A percentile compares a stretch with the other conserved stretches of the same genome.
phyloP scores from a whole-genome alignment of 2,888 invertebrate species.

The Hirtodrosophila duncani region DNA sequence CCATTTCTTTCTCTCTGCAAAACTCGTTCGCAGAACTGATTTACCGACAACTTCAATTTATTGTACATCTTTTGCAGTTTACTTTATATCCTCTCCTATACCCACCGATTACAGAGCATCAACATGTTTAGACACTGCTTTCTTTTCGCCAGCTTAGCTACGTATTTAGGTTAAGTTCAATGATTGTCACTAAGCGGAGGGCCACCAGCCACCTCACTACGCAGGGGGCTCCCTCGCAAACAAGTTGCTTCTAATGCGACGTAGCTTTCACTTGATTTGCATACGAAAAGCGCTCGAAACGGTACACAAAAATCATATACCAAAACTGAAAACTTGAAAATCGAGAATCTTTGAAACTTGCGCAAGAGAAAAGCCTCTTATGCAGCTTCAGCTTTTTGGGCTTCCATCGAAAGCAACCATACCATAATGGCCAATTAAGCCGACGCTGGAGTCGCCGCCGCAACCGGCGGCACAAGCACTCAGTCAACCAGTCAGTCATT shows the following conservation, averaged over 20 bases:
- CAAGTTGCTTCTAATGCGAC: constrained; percentile 36
- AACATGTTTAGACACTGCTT: too few species aligned
- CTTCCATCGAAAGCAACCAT: constrained; percentile 15
- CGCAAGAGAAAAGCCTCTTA: constrained; percentile 54
- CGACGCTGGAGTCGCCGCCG: constrained; percentile 36
- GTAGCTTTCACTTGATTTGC: constrained; percentile 72
- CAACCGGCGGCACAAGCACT: constrained; percentile 32
- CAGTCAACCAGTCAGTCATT: constrained; percentile 19
- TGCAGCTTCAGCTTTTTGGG: constrained; percentile 13
- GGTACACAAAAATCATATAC: constrained; percentile 37
- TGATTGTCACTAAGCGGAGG: too few species aligned
- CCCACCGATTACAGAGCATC: too few species aligned
- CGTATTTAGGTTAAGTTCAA: constrained; percentile 4
- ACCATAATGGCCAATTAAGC: constrained; percentile 69
- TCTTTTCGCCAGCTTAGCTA: too few species aligned
- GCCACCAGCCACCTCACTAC: too few species aligned
- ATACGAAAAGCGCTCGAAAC: constrained; percentile 35
- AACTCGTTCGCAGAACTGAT: too few species aligned
- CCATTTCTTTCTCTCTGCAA: too few species aligned
- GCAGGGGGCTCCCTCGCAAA: too few species aligned
- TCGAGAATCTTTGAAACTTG: constrained; percentile 39
- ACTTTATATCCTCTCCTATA: too few species aligned
- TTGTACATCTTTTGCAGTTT: too few species aligned
- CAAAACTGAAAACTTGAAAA: constrained; percentile 38
- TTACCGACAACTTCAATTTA: too few species aligned